Evolutionary conservation across 2,113 vertebrate genomes (phyloP), one percentile per base, ranked within the genome.

Genomic region (Cyanoderma ruficeps): DNA sequence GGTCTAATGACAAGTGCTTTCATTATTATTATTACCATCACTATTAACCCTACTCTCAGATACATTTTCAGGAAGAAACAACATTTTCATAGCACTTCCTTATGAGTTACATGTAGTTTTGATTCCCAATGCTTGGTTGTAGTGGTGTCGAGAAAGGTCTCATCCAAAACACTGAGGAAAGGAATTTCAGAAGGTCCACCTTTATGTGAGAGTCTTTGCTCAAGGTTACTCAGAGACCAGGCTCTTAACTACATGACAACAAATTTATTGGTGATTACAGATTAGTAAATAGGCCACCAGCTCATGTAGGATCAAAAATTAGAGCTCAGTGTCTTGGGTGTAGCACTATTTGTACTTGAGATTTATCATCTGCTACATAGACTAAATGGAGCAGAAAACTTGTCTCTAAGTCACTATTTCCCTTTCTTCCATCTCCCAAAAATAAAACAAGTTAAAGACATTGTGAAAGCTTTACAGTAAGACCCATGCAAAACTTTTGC

Each of bases 401-500:
- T 70, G 7, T 41, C 59, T 87, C 18, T 79, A 92, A 90, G 60
- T 89, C 52, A 94, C 80, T 75, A 39, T 95, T 96, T 95, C 93
- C 91, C 69, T 87, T 94, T 81, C 93, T 92, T 88, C 83, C 57
- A 71, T 37, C 53, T 94, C 70, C 60, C 77, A 11, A 91, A 94
- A 96, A 91, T 94, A 96, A 93, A 92, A 83, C 82, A 76, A 94
- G 79, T 78, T 70, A 64, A 95, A 95, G 42, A 89, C 31, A 85
- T 68, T 77, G 46, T 82, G 83, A 94, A 93, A 94, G 91, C 35
- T 78, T 95, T 90, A 87, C 94, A 92, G 83, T 70, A 95, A 94
- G 89, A 68, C 60, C 76, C 86, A 96, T 95, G 94, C 93, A 96
- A 96, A 97, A 91, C 57, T 91, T 97, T 68, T 53, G 90, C 96